Percentiles rank a stretch among this genome's conserved stretches.
Evolutionary conservation across 1,140 invertebrate species (phyloP).

Genomic region (Pachypeltis micranthus): DNA sequence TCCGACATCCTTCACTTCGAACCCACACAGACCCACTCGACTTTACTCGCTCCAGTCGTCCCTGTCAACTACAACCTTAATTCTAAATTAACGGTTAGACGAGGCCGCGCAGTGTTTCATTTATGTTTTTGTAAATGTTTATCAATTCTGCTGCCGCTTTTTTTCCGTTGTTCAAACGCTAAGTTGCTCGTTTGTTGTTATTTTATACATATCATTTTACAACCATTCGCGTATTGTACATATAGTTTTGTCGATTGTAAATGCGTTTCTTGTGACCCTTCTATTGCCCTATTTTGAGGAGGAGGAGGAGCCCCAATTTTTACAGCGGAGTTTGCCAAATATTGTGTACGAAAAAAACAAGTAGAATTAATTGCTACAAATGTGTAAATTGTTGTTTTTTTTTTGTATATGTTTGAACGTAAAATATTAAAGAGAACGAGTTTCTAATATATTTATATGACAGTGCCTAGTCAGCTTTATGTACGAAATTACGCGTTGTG

Average conservation of each 20-base stretch:
- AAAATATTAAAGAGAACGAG: too few relatives aligned
- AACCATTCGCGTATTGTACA: too few relatives aligned
- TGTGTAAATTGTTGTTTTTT: constrained; percentile 6
- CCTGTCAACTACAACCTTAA: background rate
- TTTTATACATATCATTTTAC: constrained; percentile 6
- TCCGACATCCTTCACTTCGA: too few relatives aligned
- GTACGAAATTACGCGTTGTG: background rate
- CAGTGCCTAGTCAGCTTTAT: constrained; percentile 22
- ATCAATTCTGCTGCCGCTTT: constrained; percentile 12
- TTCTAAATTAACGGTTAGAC: background rate
- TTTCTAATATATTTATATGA: constrained; percentile 14
- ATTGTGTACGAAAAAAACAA: background rate
- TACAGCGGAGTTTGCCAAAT: constrained; percentile 19
- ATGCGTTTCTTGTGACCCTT: too few relatives aligned
- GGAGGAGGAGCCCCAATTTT: too few relatives aligned
- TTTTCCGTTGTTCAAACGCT: background rate
- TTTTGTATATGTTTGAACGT: background rate
- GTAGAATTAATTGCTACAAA: background rate
- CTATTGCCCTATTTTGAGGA: too few relatives aligned
- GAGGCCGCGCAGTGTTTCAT: constrained; percentile 18
- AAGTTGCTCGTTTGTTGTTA: constrained; percentile 8
- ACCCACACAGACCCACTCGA: too few relatives aligned
- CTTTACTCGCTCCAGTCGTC: too few relatives aligned
- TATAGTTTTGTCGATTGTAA: too few relatives aligned
- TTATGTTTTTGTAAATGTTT: constrained; percentile 22